Conservation (phyloP, 2,797 vertebrate species). For the Eulemur rubriventer region DNA sequence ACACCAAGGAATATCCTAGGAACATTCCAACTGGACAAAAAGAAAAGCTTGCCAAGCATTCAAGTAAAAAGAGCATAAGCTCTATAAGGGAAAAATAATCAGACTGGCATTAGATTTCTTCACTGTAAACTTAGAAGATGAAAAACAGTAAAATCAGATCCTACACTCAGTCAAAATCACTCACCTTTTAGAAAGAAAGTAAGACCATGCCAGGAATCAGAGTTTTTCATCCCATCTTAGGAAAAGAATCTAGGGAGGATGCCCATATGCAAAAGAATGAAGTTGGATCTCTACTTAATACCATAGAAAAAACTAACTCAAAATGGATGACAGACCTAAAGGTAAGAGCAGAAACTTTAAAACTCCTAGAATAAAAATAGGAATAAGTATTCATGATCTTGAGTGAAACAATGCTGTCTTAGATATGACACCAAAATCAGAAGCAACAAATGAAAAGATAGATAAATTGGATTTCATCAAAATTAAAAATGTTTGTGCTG, state of each 20-base stretch:
- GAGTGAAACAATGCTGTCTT: not conserved
- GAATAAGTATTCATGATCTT: not conserved
- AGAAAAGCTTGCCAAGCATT: not conserved
- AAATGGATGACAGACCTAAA: not conserved
- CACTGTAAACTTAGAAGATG: not conserved
- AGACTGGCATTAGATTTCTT: not conserved
- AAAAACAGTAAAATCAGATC: not conserved
- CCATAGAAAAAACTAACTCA: not conserved
- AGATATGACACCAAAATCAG: not conserved
- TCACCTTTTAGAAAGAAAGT: not conserved
- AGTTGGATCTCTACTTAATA: not conserved
- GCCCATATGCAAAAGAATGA: not conserved
- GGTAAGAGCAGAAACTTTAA: not conserved
- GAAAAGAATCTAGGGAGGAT: not conserved
- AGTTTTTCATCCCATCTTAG: not conserved
- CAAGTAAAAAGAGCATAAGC: not conserved
- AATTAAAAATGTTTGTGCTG: not conserved
- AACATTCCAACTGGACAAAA: not conserved
- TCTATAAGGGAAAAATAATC: not conserved
- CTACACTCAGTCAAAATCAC: not conserved
- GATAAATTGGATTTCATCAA: not conserved
- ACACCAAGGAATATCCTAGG: not conserved
- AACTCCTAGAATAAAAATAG: not conserved
- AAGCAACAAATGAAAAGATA: not conserved
- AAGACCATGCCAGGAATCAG: not conserved